Conservation (phyloP, 1,140 invertebrate species). For the Apis mellifera region Amel_HAv3.1 CM009936.2:3188501-3189000, state of each 20-base stretch:
- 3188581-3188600: not conserved
- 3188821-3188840: slow-evolving; percentile 37
- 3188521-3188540: no score
- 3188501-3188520: no score
- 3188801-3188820: slow-evolving; percentile 34
- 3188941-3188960: not conserved
- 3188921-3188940: not conserved
- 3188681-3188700: not conserved
- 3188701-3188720: slow-evolving; percentile 37
- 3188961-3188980: not conserved
- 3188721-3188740: slow-evolving; percentile 9
- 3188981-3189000: not conserved
- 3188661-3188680: slow-evolving; percentile 44
- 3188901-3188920: not conserved
- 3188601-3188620: slow-evolving; percentile 20
- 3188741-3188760: not conserved
- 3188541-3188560: no score
- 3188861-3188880: slow-evolving; percentile 15
- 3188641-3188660: slow-evolving; percentile 16
- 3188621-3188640: slow-evolving; percentile 23
- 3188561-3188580: no score
- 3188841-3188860: slow-evolving; percentile 16
- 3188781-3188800: slow-evolving; percentile 12
- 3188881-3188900: slow-evolving; percentile 27
- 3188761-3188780: not conserved